Conservation (phyloP, 2,113 vertebrate species). For the Callithrix jacchus region DNA sequence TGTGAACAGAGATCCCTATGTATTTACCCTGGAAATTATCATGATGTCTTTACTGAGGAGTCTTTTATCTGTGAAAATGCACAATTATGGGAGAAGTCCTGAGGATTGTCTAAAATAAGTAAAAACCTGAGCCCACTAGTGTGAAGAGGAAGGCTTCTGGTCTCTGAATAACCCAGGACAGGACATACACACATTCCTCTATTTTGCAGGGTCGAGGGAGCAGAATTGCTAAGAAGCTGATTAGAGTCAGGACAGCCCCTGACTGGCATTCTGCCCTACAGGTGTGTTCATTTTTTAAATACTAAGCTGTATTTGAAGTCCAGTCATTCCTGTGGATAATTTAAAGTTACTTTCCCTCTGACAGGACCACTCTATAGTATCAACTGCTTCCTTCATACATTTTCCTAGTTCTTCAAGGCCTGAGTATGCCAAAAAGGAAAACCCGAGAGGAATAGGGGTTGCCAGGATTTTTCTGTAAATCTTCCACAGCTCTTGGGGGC, state of each 20-base stretch:
- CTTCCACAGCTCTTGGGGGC: background rate
- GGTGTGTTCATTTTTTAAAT: background rate
- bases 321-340: background rate
- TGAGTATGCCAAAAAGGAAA: background rate
- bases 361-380: background rate
- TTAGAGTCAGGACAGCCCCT: background rate
- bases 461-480: background rate
- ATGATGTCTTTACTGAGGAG: background rate
- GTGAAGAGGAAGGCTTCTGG: background rate
- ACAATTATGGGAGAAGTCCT: background rate
- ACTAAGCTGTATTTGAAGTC: background rate
- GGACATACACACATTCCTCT: background rate
- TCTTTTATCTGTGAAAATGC: background rate
- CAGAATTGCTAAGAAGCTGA: background rate
- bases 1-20: background rate
- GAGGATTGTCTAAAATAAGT: background rate
- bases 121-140: background rate
- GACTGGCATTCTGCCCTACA: background rate
- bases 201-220: background rate
- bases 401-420: background rate
- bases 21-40: background rate
- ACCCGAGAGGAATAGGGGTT: background rate
- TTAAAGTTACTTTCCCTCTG: background rate
- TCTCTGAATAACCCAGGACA: background rate
- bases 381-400: background rate